Conservation (phyloP, 2,113 vertebrate species). For the Gulo gulo region DNA sequence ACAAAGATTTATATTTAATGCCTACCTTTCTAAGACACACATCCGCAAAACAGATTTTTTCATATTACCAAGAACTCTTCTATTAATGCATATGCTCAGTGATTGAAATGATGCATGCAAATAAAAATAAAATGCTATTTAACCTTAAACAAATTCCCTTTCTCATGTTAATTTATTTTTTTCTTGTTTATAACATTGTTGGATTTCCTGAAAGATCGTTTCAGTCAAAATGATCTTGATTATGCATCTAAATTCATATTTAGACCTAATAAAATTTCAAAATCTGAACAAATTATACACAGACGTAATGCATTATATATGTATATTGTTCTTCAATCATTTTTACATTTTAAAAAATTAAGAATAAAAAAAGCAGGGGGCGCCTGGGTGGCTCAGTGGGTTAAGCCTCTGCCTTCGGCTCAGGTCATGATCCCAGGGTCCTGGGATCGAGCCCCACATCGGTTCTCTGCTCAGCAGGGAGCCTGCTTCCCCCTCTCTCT, state of each 20-base stretch:
- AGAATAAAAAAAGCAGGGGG: not conserved
- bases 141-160: not conserved
- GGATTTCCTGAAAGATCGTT: not conserved
- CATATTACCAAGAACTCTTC: not conserved
- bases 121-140: not conserved
- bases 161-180: not conserved
- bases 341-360: not conserved
- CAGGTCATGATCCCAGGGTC: too few relatives aligned
- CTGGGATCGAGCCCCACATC: too few relatives aligned
- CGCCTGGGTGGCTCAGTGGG: too few relatives aligned
- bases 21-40: not conserved
- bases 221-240: not conserved
- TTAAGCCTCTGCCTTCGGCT: too few relatives aligned
- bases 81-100: not conserved
- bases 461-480: too few relatives aligned
- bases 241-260: not conserved
- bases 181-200: not conserved
- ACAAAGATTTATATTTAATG: not conserved
- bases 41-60: not conserved
- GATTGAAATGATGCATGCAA: not conserved
- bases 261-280: not conserved
- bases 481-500: too few relatives aligned
- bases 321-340: not conserved
- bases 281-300: not conserved
- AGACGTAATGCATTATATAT: not conserved